Evolutionary conservation across 2,888 invertebrate genomes (phyloP).

Genomic region (Pherbina coryleti): DNA sequence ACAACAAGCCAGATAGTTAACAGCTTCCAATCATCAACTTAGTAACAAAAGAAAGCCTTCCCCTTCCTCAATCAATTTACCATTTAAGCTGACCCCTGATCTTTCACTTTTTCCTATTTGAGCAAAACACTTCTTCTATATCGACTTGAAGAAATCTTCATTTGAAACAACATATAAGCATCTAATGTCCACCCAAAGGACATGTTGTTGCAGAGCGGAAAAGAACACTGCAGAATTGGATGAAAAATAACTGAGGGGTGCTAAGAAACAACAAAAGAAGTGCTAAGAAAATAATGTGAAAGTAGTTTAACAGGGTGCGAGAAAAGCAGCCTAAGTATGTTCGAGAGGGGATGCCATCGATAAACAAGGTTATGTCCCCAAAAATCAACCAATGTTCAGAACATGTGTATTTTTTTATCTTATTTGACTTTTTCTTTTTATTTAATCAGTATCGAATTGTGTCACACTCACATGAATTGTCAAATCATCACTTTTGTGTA

Average conservation of each 20-base stretch:
- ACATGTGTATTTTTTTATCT: not conserved
- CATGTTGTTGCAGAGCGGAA: constrained; percentile 27
- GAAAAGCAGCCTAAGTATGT: not conserved
- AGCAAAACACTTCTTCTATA: constrained; percentile 14
- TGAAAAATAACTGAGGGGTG: not conserved
- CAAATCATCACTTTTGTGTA: not conserved
- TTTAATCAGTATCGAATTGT: too few species aligned
- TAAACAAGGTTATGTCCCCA: not conserved
- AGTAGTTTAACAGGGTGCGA: not conserved
- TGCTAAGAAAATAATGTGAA: constrained; percentile 21
- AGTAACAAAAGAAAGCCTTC: not conserved
- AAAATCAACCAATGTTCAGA: not conserved
- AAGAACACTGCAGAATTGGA: not conserved
- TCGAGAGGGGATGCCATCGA: not conserved
- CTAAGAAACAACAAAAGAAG: not conserved
- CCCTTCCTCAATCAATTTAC: constrained; percentile 18
- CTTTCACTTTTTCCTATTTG: not conserved
- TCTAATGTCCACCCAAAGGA: constrained; percentile 44
- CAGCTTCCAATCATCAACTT: constrained; percentile 8
- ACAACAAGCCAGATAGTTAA: constrained; percentile 14
- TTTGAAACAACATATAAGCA: constrained; percentile 27
- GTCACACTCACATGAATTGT: not conserved
- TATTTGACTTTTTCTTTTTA: not conserved
- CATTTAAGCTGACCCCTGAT: constrained; percentile 23
- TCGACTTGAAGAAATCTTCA: constrained; percentile 35